Conservation (phyloP, 2,113 vertebrate species). For the Corapipo altera region DNA sequence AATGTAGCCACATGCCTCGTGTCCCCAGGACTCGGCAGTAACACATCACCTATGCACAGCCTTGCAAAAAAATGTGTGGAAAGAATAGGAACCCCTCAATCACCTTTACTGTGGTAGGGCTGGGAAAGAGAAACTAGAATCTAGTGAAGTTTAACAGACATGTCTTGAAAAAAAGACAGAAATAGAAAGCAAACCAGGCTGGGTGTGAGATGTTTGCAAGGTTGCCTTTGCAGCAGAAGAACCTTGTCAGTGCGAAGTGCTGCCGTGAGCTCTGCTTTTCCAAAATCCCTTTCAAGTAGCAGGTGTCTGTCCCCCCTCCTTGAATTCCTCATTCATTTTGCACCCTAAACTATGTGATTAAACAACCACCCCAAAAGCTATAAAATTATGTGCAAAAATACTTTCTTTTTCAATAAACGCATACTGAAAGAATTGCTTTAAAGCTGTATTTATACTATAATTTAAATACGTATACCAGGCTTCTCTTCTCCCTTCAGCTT, state of each 20-base stretch:
- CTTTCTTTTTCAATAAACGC: background rate
- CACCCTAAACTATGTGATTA: background rate
- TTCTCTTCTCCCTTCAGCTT: background rate
- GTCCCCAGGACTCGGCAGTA: background rate
- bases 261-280: background rate
- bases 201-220: background rate
- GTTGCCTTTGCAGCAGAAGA: background rate
- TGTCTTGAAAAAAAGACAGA: background rate
- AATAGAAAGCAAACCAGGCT: background rate
- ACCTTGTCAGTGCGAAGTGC: background rate
- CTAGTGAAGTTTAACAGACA: background rate
- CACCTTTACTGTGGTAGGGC: background rate
- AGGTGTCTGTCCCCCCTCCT: background rate
- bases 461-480: background rate
- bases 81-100: background rate
- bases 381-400: background rate
- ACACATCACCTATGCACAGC: background rate
- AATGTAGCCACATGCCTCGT: background rate
- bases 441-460: background rate
- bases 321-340: background rate
- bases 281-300: background rate
- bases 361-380: background rate
- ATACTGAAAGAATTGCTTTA: background rate
- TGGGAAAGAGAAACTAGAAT: background rate
- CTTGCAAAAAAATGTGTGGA: background rate